These are phyloP conservation scores for Melanerpes aurifrons DNA, from an alignment of 2,113 vertebrate genomes.

Conservation along the genomic window DNA sequence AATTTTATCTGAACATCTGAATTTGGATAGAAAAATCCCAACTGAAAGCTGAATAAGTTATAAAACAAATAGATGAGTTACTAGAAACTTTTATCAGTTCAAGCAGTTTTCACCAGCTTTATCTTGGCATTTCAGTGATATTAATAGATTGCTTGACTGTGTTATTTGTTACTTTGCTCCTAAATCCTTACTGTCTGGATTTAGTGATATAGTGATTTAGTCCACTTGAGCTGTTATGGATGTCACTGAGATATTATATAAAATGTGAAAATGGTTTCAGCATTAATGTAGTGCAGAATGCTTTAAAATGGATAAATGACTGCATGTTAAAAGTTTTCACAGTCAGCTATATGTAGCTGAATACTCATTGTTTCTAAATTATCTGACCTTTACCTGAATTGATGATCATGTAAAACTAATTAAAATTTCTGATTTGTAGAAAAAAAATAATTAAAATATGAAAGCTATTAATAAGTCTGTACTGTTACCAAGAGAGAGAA, in stretches of 20 bases:
- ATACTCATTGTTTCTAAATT: not conserved
- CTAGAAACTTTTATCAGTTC: not conserved
- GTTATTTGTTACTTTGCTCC: not conserved
- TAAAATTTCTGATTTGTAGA: not conserved
- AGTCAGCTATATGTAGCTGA: not conserved
- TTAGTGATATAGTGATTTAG: not conserved
- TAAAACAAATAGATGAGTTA: not conserved
- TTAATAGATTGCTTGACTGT: not conserved
- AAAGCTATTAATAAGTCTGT: not conserved
- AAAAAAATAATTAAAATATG: not conserved
- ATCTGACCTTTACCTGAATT: not conserved
- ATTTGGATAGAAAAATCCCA: not conserved
- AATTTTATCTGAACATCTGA: not conserved
- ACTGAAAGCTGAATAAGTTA: not conserved
- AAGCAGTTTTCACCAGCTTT: not conserved
- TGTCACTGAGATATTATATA: not conserved
- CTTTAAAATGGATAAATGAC: not conserved
- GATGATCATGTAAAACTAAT: not conserved
- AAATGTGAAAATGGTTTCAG: not conserved
- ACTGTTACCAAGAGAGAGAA: not conserved
- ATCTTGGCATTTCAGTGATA: not conserved
- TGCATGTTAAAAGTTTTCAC: not conserved
- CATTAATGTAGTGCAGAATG: not conserved
- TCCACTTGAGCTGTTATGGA: not conserved
- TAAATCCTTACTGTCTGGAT: not conserved